phyloP scores from a whole-genome alignment of 2,797 vertebrate species.

The Ara ararauna region DNA sequence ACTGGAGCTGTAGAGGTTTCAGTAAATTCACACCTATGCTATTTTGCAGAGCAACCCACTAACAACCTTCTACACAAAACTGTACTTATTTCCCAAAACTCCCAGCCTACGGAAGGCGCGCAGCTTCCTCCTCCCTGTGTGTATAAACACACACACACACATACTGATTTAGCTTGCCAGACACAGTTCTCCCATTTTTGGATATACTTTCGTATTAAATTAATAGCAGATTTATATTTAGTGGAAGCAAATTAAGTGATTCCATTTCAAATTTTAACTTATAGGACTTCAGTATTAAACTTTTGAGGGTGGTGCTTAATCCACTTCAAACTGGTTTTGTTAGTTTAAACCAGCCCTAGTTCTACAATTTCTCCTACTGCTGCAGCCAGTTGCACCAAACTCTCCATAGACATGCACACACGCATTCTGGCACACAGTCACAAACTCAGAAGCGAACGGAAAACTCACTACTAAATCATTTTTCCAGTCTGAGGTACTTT shows the following conservation, averaged over 20 bases:
- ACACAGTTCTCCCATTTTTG: not conserved
- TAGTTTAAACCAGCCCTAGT: not conserved
- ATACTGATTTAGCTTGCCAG: not conserved
- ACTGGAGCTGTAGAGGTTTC: not conserved
- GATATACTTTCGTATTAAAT: not conserved
- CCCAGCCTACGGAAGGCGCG: not conserved
- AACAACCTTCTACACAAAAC: not conserved
- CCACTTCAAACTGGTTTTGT: not conserved
- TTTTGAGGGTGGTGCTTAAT: not conserved
- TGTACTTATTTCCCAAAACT: not conserved
- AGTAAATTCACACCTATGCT: not conserved
- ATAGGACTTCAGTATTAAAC: not conserved
- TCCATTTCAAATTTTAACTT: not conserved
- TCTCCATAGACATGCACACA: not conserved
- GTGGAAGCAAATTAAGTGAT: not conserved
- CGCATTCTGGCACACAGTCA: not conserved
- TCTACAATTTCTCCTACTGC: not conserved
- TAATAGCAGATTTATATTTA: not conserved
- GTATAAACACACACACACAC: rapidly evolving
- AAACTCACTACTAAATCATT: constrained; percentile 22
- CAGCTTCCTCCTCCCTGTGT: not conserved
- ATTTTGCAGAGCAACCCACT: not conserved
- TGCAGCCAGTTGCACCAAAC: not conserved
- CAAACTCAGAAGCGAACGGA: not conserved
- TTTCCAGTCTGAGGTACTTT: constrained; percentile 11